These are phyloP conservation scores for Bubo blakistoni DNA, from an alignment of 2,113 vertebrate genomes.

Conservation along the genomic window DNA sequence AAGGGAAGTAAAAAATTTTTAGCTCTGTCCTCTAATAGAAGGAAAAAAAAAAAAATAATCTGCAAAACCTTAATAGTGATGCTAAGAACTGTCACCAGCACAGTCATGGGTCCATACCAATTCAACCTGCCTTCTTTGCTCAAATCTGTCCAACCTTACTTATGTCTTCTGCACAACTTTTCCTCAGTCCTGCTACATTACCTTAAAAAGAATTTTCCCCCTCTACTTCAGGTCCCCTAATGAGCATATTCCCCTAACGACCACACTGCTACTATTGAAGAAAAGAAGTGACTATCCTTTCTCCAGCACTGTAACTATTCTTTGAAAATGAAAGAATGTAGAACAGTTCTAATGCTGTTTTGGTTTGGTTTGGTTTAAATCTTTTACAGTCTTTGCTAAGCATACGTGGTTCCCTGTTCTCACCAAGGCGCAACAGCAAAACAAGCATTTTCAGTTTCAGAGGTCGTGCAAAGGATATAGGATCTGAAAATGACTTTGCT, in stretches of 20 bases:
- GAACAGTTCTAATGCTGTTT: not conserved
- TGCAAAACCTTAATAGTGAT: not conserved
- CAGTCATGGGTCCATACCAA: not conserved
- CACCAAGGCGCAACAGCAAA: constrained; percentile 90
- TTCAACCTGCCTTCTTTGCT: not conserved
- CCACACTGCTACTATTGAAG: not conserved
- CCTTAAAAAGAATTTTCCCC: not conserved
- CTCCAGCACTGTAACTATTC: not conserved
- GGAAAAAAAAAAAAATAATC: not conserved
- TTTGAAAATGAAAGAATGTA: not conserved
- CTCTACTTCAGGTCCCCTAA: not conserved
- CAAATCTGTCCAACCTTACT: not conserved
- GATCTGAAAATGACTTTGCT: constrained; percentile 94
- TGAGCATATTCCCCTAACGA: not conserved
- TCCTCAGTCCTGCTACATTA: not conserved
- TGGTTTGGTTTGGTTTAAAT: constrained; percentile 35
- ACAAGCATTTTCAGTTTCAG: constrained; percentile 93
- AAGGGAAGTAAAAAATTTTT: not conserved
- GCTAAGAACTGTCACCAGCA: not conserved
- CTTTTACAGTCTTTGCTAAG: constrained; percentile 88
- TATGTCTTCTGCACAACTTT: not conserved
- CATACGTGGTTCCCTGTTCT: constrained; percentile 88
- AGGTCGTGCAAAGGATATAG: constrained; percentile 80
- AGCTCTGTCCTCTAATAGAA: not conserved
- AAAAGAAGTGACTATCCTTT: not conserved